Percentiles rank a stretch among this genome's conserved stretches.
phyloP scores from a whole-genome alignment of 2,797 vertebrate species.

The Eulemur coronatus region DNA sequence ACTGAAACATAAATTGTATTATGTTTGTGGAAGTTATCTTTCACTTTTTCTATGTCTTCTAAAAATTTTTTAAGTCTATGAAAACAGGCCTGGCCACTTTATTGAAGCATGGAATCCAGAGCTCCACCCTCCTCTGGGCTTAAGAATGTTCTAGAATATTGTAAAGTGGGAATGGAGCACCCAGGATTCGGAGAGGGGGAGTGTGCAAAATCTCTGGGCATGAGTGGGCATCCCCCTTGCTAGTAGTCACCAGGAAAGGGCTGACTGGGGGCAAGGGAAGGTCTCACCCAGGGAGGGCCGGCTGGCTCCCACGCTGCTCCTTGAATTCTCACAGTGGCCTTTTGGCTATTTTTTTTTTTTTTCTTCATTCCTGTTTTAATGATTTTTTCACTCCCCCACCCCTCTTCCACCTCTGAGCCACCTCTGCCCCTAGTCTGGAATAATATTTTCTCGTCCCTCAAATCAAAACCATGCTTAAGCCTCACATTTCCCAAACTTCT shows the following conservation, averaged over 20 bases:
- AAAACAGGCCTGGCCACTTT: not conserved
- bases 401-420: not conserved
- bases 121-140: not conserved
- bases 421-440: not conserved
- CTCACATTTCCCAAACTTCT: not conserved
- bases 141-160: not conserved
- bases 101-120: not conserved
- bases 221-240: not conserved
- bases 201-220: not conserved
- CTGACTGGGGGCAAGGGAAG: not conserved
- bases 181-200: not conserved
- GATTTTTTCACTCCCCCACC: not conserved
- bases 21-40: not conserved
- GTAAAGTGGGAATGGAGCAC: not conserved
- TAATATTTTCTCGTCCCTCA: not conserved
- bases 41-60: not conserved
- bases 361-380: not conserved
- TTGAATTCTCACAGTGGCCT: not conserved
- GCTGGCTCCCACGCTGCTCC: rapidly evolving
- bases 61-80: not conserved
- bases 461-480: not conserved
- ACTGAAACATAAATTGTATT: not conserved
- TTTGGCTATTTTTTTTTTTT: not conserved
- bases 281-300: not conserved
- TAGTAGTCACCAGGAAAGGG: not conserved